Evolutionary conservation across 2,113 vertebrate species (phyloP).

Genomic region (Anarhynchus alexandrinus): DNA sequence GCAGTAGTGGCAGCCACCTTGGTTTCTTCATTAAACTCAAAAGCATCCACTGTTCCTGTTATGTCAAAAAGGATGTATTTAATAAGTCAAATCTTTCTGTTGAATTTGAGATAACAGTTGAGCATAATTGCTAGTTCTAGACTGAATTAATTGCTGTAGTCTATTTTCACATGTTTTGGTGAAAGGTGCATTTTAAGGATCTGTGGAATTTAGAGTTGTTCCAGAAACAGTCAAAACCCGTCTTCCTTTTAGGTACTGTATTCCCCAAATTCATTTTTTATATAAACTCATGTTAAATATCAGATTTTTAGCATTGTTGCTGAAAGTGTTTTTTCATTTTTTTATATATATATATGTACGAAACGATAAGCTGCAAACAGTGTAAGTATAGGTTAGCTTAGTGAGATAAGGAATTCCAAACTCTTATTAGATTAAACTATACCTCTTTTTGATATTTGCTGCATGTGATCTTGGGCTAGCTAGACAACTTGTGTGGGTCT

Average conservation of each 20-base stretch:
- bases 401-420: not conserved
- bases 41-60: not conserved
- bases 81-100: not conserved
- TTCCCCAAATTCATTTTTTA: not conserved
- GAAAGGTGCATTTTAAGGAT: not conserved
- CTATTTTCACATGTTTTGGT: not conserved
- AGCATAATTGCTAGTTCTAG: not conserved
- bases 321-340: not conserved
- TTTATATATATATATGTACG: not conserved
- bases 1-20: not conserved
- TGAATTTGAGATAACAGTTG: not conserved
- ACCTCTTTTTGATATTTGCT: not conserved
- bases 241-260: not conserved
- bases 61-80: not conserved
- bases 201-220: not conserved
- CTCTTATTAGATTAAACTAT: not conserved
- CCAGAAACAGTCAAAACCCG: not conserved
- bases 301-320: not conserved
- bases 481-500: not conserved
- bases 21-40: not conserved
- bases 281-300: not conserved
- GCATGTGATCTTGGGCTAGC: not conserved
- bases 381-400: not conserved
- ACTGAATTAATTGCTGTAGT: not conserved
- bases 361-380: not conserved